Evolutionary conservation across 2,113 vertebrate genomes (phyloP).

Genomic region (Megaptera novaeangliae): DNA sequence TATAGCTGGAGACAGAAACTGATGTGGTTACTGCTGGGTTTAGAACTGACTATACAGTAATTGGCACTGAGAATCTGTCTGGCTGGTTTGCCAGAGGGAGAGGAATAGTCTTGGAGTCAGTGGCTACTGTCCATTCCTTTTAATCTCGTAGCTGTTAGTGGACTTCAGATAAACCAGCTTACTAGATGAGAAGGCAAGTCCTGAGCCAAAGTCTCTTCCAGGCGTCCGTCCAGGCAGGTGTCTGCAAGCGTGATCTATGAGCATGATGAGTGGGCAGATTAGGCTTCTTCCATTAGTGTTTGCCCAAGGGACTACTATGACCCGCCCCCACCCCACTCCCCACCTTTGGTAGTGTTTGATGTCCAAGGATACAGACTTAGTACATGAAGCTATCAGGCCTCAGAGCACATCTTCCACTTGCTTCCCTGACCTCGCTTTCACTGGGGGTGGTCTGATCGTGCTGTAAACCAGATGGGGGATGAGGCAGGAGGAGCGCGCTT

Average conservation of each 20-base stretch:
- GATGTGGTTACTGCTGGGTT: background rate
- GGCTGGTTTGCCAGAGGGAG: background rate
- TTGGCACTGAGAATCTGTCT: background rate
- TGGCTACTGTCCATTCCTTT: background rate
- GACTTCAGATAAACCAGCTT: background rate
- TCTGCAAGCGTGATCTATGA: background rate
- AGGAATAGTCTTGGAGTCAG: background rate
- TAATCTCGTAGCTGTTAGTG: background rate
- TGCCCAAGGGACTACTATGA: background rate
- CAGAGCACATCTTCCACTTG: background rate
- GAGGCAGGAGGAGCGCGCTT: background rate
- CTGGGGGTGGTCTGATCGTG: background rate
- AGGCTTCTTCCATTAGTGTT: background rate
- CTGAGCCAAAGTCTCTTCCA: fast-evolving
- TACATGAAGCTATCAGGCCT: background rate
- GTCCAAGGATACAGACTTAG: background rate
- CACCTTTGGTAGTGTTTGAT: background rate
- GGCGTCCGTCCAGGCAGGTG: background rate
- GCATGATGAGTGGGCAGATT: background rate
- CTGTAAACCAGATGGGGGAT: background rate
- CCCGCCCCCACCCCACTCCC: background rate
- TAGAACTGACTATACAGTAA: background rate
- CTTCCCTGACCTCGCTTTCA: background rate
- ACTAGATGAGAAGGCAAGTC: background rate
- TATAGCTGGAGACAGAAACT: background rate